Conservation (phyloP, 1,140 invertebrate genomes). For the Stegodyphus dumicola region DNA sequence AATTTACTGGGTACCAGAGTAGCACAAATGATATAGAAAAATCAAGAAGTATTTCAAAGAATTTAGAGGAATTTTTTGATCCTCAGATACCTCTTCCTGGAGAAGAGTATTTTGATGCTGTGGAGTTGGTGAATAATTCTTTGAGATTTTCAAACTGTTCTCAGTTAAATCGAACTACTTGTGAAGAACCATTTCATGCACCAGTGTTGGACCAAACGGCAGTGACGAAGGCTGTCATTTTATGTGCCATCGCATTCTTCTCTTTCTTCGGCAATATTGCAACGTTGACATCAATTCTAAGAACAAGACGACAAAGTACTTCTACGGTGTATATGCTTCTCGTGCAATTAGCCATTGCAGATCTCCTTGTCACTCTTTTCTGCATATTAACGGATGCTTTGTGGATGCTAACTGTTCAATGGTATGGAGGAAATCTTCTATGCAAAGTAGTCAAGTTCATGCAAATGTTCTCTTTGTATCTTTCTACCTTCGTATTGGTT, state of each 20-base stretch:
- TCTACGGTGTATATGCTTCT: conserved; percentile 81
- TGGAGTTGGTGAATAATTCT: not conserved
- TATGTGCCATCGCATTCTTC: conserved; percentile 76
- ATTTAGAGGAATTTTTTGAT: not conserved
- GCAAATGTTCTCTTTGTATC: conserved; percentile 83
- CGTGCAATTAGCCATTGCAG: conserved; percentile 73
- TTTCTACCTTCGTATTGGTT: conserved; percentile 84
- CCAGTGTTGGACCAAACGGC: conserved; percentile 67
- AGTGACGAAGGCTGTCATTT: conserved; percentile 74
- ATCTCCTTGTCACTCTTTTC: conserved; percentile 81
- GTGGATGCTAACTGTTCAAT: conserved; percentile 82
- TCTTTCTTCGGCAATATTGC: conserved; percentile 80
- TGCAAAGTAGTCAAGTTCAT: conserved; percentile 86
- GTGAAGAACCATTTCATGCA: not conserved
- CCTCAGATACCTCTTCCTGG: not conserved
- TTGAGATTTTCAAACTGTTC: not conserved
- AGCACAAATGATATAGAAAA: no score
- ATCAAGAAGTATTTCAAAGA: not conserved
- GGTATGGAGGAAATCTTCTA: conserved; percentile 79
- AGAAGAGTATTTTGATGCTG: not conserved
- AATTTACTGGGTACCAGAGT: no score
- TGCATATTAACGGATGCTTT: conserved; percentile 82
- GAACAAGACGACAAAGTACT: conserved; percentile 69
- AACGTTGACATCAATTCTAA: conserved; percentile 80
- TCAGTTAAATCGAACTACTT: not conserved